Base-by-base conservation (phyloP, 2,113 vertebrate species). In the Stictonetta naevosa region DNA sequence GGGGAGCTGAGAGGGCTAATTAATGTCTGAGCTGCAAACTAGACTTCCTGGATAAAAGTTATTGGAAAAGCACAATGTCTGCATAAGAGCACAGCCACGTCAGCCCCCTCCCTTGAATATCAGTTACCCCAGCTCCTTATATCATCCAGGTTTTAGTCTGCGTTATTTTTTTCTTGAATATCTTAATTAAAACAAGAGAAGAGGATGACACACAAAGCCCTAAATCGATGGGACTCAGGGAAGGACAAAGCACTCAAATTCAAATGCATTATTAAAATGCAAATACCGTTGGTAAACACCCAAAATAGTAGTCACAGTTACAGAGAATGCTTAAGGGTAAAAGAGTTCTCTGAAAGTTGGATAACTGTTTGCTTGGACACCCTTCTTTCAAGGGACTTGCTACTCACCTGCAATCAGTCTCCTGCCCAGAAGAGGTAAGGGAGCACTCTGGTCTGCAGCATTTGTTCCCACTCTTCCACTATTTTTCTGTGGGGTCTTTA, bases 151-250 rank as follows among this genome's bases (percentile, higher is more conserved):
- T 83, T 89, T 93, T 82, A 85, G 74, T 88, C 74, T 75, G 34
- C 25, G 21, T 19, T 91, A 2, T 33, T 44, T 92, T 86, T 71
- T 46, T 34, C 67, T 79, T 40, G 29, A 76, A 53, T 86, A 77
- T 60, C 81, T 92, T 90, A 88, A 86, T 93, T 92, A 90, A 59
- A 86, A 63, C 48, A 75, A 62, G 85, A 81, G 81, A 42, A 67
- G 63, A 22, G 38, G 80, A 58, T 0, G 28, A 42, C 13, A 74
- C 26, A 22, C 59, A 81, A 91, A 92, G 34, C 62, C 36, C 36
- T 44, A 59, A 92, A 62, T 88, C 67, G 66, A 6, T 75, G 60
- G 52, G 56, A 69, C 77, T 34, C 38, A 71, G 64, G 88, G 79
- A 86, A 68, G 58, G 34, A n/a, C 60, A 85, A 90, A 92, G 60